Base-by-base conservation (phyloP, 2,113 vertebrate species). In the Poeciliopsis occidentalis region DNA sequence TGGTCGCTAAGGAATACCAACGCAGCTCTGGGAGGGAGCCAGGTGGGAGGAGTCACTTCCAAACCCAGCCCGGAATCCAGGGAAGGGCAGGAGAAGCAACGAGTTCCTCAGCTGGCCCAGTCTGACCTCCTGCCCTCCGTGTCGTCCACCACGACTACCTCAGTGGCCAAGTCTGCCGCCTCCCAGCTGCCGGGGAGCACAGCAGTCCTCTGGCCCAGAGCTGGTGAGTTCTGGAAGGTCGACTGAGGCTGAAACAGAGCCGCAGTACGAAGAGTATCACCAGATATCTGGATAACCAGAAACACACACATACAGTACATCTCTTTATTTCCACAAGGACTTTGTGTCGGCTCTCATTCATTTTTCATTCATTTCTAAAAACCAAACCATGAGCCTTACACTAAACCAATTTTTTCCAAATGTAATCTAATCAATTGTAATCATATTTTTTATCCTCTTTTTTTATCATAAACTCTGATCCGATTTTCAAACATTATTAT, bases 161-260 rank as follows among this genome's bases (percentile, higher is more conserved):
- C 91, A 60, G 82, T 81, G 80, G 95, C 93, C 4, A 93, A 94
- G 70, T 95, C 96, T 0, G 95, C 96, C 0, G 96, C 95, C 13
- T 94, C 96, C 0, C 93, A 93, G 2, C 93, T 93, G 17, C 92
- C 93, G 0, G 93, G 94, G 29, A 94, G 93, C 37, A 91, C 94
- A 4, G 92, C 92, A 82, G 93, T 96, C 81, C 95, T 96, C 81
- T 91, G 94, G 75, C 95, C 95, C 8, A 92, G 93, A 76, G 95
- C 95, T 32, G 96, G 97, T 97, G 92, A 51, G 15, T 0, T 6
- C 44, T 17, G 17, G 44, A 47, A 47, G 44, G 17, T 47, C 44
- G 5, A 47, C 1, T 12, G 30, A 41, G 22, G 5, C 51, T 65
- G 66, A 15, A 39, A 27, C 67, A 82, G 86, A 81, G 39, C 68